Evolutionary conservation across 2,797 vertebrate genomes (phyloP), one percentile per base, ranked within the genome.

Genomic region (Poliocrania exsul): DNA sequence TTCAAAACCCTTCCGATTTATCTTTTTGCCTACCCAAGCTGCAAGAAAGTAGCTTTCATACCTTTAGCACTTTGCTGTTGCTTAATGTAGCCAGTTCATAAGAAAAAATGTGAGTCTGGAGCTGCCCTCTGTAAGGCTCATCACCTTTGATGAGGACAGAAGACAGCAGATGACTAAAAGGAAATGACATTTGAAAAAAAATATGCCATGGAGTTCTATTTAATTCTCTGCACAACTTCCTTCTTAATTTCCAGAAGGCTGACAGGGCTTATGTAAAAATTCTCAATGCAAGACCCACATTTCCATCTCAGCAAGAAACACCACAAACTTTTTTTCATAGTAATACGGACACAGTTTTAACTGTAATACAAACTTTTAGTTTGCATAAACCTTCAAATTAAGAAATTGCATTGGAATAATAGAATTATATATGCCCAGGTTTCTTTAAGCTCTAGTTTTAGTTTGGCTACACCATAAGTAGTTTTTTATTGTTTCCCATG

Each of bases 201-300:
- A 70, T 31, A 24, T 23, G 3, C 16, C 37, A 56, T 17, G 17
- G 49, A 79, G 37, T 69, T 85, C 62, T 88, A 82, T 85, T 87
- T 80, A 80, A 72, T 93, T 80, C 61, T 80, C 51, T 86, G n/a
- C 79, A 40, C 42, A 88, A 56, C 51, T 95, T 93, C 83, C 66
- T 88, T 94, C 97, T 90, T 93, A 86, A 81, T 86, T 86, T 81
- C 74, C 44, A 70, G 44, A 54, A 85, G 40, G 37, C 65, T 95
- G 92, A 70, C 71, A 79, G 60, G 57, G 37, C 49, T 73, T 7
- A 0, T 60, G 69, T 74, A 73, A 86, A 84, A 61, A 78, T 85
- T 86, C 54, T 77, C 31, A 31, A 1, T 70, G 56, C 57, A 80
- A 95, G 60, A 46, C 70, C 95, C 83, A 50, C 70, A 66, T 93